Conservation (phyloP, 2,113 vertebrate species). For the Triplophysa tibetana region DNA sequence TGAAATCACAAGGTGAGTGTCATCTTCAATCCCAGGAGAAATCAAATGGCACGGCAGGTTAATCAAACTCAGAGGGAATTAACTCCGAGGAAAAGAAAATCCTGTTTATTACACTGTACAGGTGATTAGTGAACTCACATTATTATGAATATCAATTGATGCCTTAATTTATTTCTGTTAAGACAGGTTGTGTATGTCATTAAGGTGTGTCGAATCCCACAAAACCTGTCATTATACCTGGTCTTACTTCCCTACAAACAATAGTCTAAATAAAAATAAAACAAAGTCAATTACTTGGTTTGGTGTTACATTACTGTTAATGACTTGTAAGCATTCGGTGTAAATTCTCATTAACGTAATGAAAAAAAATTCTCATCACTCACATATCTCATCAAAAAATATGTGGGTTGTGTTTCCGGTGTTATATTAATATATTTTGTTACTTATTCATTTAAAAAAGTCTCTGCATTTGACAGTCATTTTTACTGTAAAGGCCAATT, state of each 20-base stretch:
- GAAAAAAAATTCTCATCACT: too few relatives aligned
- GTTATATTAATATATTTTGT: too few relatives aligned
- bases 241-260: not conserved
- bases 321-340: too few relatives aligned
- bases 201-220: not conserved
- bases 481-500: too few relatives aligned
- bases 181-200: not conserved
- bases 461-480: too few relatives aligned
- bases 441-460: too few relatives aligned
- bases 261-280: too few relatives aligned
- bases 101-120: not conserved
- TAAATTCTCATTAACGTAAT: too few relatives aligned
- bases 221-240: not conserved
- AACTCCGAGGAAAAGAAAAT: not conserved
- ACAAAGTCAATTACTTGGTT: too few relatives aligned
- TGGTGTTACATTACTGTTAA: not conserved
- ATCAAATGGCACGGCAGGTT: slow-evolving; percentile 14
- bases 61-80: slow-evolving; percentile 6
- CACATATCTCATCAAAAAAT: too few relatives aligned
- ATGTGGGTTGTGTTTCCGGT: too few relatives aligned
- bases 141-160: not conserved
- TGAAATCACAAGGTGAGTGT: not conserved
- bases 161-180: not conserved
- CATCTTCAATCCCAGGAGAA: not conserved
- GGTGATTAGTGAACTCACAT: not conserved